Conservation (phyloP, 2,888 invertebrate species). For the Ennomos quercinarius region DNA sequence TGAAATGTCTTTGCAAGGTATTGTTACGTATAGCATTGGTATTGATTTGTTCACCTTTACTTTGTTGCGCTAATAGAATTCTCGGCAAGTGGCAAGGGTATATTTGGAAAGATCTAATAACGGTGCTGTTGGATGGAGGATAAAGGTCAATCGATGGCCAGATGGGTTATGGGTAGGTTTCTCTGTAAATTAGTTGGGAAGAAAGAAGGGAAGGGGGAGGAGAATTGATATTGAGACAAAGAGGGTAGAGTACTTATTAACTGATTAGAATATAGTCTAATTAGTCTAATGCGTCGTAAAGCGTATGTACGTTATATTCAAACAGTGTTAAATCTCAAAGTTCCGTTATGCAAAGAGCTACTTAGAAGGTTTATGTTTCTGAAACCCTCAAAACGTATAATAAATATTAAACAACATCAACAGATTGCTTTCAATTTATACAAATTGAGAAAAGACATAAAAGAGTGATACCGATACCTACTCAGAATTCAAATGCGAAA, state of each 20-base stretch:
- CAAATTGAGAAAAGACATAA: neutral
- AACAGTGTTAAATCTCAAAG: too few species aligned
- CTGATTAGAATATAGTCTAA: too few species aligned
- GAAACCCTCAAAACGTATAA: too few species aligned
- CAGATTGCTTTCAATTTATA: neutral
- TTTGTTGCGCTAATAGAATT: constrained; percentile 9
- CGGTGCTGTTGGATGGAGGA: constrained; percentile 17
- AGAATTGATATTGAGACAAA: neutral
- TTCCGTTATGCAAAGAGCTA: too few species aligned
- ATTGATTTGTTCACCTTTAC: constrained; percentile 4
- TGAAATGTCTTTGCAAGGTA: constrained; percentile 8
- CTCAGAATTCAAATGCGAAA: constrained; percentile 13
- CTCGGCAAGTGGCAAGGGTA: constrained; percentile 3
- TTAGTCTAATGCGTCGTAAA: too few species aligned
- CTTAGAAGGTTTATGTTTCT: too few species aligned
- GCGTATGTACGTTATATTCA: too few species aligned
- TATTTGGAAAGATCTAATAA: constrained; percentile 29
- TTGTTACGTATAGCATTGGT: constrained; percentile 1
- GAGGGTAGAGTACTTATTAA: too few species aligned
- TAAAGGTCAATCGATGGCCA: constrained; percentile 32
- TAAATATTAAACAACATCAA: neutral
- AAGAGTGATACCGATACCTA: neutral
- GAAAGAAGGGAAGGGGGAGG: constrained; percentile 5
- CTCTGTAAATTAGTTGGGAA: constrained; percentile 6
- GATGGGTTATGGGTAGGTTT: constrained; percentile 17